Evolutionary conservation across 1,140 invertebrate species (phyloP), one percentile per base, ranked within the genome.

Genomic region (Brachionus paranguensis): DNA sequence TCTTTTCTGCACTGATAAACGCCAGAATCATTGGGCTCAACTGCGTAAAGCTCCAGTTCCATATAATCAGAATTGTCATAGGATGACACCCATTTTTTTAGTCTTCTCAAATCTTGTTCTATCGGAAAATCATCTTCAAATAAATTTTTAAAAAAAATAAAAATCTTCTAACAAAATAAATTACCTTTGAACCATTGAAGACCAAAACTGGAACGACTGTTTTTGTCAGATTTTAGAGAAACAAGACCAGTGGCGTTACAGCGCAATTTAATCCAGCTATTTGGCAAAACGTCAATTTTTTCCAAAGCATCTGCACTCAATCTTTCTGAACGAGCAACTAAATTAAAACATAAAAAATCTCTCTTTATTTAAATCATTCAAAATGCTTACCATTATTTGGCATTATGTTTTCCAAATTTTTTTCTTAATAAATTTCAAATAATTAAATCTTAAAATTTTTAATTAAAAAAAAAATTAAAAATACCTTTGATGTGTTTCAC

Each of bases 81-180:
- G 20, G 78, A 81, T 64, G 78, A 81, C 24, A 68, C 64, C 78
- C 78, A 81, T 64, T 81, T 81, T 33, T 81, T 81, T 10, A 81
- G 78, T 41, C 78, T 53, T 81, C 78, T 81, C 20, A 47, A 17
- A 33, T 81, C 78, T 45, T 60, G 53, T 45, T 81, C 78, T 8
- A 81, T 81, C 27, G 53, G 53, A 29, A 12, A 17, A 24, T 53
- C 78, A 47, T 81, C 64, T 72, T 20, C 10, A 33, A 68, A 68
- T 11, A 33, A 68, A 10, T 12, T 68, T 68, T 14, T 4, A 33
- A 14, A 68, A 64, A 27, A 24, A 37, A 37, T 8, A 14, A 33
- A 29, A 68, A 24, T 60, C n/a, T 24, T 29, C 1, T 4, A 0
- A 33, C 3, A 33, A 33, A 41, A 33, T 14, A 17, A n/a, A 14